Percentiles rank a stretch among this genome's conserved stretches.
Conservation (phyloP, 2,797 vertebrate genomes). For the Prionace glauca region DNA sequence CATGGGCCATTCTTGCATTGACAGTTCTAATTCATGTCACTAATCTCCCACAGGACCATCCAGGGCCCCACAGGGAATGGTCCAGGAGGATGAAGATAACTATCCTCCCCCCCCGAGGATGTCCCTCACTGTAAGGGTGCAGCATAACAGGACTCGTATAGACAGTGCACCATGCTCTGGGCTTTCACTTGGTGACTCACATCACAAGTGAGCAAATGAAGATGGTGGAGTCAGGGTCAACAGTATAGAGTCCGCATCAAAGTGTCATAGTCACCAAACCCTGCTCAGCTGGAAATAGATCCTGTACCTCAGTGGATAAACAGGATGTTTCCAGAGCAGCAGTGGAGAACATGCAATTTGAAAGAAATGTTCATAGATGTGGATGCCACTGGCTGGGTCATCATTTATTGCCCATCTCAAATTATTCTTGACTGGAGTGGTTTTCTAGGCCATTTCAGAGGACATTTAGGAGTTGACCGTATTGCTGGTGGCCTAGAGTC, state of each 20-base stretch:
- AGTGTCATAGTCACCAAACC: neutral
- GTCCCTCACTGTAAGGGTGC: too few relatives aligned
- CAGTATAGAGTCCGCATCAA: neutral
- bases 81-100: neutral
- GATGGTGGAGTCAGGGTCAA: neutral
- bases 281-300: neutral
- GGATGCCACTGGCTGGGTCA: too few relatives aligned
- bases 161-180: too few relatives aligned
- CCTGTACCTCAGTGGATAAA: neutral
- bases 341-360: too few relatives aligned
- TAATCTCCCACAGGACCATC: neutral
- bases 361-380: too few relatives aligned
- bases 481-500: too few relatives aligned
- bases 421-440: too few relatives aligned
- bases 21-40: neutral
- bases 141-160: too few relatives aligned
- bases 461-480: too few relatives aligned
- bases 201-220: neutral
- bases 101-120: neutral
- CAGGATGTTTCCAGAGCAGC: neutral
- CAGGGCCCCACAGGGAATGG: neutral
- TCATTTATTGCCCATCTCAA: too few relatives aligned
- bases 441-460: too few relatives aligned
- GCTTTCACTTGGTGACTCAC: neutral
- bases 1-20: neutral